Percentiles rank a stretch among this genome's conserved stretches.
These are phyloP conservation scores for Phortica magna DNA, from an alignment of 2,888 invertebrate species.

Conservation along the genomic window DNA sequence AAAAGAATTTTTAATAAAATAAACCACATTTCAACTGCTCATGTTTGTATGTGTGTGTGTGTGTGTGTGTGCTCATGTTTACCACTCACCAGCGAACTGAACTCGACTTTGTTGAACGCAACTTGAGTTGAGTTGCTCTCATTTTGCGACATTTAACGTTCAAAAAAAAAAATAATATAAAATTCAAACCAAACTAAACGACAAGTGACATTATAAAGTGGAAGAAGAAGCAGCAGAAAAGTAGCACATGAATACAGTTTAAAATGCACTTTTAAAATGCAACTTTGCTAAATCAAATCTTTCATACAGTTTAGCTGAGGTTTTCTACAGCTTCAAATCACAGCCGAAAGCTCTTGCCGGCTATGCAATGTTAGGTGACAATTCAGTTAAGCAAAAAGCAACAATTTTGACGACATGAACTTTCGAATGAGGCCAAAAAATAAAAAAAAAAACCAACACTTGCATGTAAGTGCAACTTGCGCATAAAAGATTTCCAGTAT, in stretches of 20 bases:
- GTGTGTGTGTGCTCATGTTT: neutral
- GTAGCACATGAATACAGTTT: slow-evolving; percentile 7
- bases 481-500: neutral
- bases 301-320: slow-evolving; percentile 1
- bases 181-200: neutral
- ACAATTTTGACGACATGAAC: neutral
- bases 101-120: slow-evolving; percentile 51
- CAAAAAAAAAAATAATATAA: neutral
- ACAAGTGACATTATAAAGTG: neutral
- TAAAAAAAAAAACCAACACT: neutral
- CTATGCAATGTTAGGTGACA: no score
- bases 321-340: no score
- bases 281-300: slow-evolving; percentile 16
- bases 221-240: neutral
- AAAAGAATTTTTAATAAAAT: slow-evolving; percentile 63
- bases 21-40: slow-evolving; percentile 58
- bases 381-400: neutral
- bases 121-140: slow-evolving; percentile 46
- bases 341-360: neutral
- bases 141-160: slow-evolving; percentile 24
- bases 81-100: slow-evolving; percentile 3
- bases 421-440: neutral
- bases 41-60: slow-evolving; percentile 11
- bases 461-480: neutral
- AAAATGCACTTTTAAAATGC: slow-evolving; percentile 21